phyloP scores from a whole-genome alignment of 2,888 invertebrate species.

The Leuctra nigra region DNA sequence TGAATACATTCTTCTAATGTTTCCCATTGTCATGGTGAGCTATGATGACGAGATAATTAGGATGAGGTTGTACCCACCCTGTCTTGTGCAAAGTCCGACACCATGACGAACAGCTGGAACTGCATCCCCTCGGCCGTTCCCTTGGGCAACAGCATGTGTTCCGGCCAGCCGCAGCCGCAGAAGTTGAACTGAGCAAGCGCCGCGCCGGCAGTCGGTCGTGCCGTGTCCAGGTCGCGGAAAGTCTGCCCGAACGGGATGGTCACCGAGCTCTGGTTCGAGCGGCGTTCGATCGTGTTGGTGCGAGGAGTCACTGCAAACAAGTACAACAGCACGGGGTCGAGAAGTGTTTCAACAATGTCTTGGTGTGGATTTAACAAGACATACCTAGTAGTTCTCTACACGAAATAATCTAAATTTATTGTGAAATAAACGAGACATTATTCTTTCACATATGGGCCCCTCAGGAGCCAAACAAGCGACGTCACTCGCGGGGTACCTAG shows the following conservation, averaged over 20 bases:
- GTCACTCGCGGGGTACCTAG: too few species aligned
- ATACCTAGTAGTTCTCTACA: too few species aligned
- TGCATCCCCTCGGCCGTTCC: conserved; percentile 36
- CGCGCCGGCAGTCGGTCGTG: conserved; percentile 27
- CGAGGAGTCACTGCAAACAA: conserved; percentile 34
- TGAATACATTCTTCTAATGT: too few species aligned
- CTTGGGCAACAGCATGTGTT: conserved; percentile 38
- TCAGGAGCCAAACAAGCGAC: too few species aligned
- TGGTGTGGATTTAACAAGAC: too few species aligned
- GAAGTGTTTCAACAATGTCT: too few species aligned
- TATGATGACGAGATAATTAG: too few species aligned
- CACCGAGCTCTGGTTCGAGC: conserved; percentile 35
- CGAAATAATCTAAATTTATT: too few species aligned
- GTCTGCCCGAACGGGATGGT: conserved; percentile 36
- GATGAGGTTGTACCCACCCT: conserved; percentile 31
- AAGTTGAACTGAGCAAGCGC: conserved; percentile 30
- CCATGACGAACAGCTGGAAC: conserved; percentile 38
- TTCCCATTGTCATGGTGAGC: too few species aligned
- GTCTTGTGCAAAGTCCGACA: conserved; percentile 36
- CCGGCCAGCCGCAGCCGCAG: conserved; percentile 41
- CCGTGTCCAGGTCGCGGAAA: conserved; percentile 33
- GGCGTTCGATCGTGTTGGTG: conserved; percentile 32
- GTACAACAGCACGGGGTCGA: too few species aligned
- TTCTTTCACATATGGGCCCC: too few species aligned
- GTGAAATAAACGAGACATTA: too few species aligned